These are phyloP conservation scores for Athalia cordata DNA, from an alignment of 2,888 invertebrate species.

Conservation along the genomic window DNA sequence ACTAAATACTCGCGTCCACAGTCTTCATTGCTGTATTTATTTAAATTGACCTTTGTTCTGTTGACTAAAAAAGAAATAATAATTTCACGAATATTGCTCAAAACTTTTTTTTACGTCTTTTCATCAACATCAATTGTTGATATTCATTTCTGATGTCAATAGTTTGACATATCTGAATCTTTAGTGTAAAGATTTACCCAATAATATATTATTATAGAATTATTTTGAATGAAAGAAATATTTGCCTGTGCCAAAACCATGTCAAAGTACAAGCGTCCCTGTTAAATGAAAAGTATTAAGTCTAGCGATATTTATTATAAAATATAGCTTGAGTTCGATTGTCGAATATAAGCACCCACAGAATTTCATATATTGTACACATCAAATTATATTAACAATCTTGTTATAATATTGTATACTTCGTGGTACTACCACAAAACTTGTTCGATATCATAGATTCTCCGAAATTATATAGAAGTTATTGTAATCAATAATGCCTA, in stretches of 20 bases:
- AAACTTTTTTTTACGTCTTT: too few relatives aligned
- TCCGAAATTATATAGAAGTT: conserved; percentile 4
- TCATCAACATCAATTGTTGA: neutral
- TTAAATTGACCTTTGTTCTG: too few relatives aligned
- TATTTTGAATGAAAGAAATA: neutral
- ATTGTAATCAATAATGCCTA: conserved; percentile 31
- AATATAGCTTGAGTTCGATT: conserved; percentile 14
- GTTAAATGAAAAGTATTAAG: conserved; percentile 18
- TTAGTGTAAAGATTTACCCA: too few relatives aligned
- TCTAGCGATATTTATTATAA: conserved; percentile 22
- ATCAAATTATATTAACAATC: conserved; percentile 10
- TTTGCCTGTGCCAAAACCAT: conserved; percentile 35
- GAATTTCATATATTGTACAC: conserved; percentile 18
- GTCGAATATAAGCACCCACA: neutral
- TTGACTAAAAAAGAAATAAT: neutral
- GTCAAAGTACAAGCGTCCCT: neutral
- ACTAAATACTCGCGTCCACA: too few relatives aligned
- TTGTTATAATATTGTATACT: conserved; percentile 37
- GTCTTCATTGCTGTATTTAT: too few relatives aligned
- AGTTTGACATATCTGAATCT: neutral
- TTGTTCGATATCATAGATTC: conserved; percentile 41
- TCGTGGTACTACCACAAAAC: conserved; percentile 32
- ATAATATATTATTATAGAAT: neutral
- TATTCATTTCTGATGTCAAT: neutral
- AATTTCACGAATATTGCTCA: conserved; percentile 1